A percentile compares a stretch with the other conserved stretches of the same genome.
Conservation (phyloP, 2,888 invertebrate species). For the Rhyacophila evoluta region DNA sequence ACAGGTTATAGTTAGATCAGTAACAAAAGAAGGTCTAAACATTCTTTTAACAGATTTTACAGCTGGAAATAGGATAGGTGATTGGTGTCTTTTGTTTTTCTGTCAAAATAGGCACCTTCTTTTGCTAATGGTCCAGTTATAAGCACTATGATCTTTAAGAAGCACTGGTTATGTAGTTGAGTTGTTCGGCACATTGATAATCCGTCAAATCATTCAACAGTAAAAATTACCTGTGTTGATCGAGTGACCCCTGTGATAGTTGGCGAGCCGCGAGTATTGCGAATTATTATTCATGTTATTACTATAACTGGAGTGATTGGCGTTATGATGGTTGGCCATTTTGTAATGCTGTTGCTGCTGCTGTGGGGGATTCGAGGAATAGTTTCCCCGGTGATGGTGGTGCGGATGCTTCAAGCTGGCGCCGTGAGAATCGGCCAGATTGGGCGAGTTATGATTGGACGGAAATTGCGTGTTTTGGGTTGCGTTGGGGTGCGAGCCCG, state of each 20-base stretch:
- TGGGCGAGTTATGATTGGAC: slow-evolving; percentile 62
- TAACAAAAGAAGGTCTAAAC: too few relatives aligned
- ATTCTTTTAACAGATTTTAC: too few relatives aligned
- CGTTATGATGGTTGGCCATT: slow-evolving; percentile 64
- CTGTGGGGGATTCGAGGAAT: slow-evolving; percentile 56
- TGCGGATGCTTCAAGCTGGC: slow-evolving; percentile 74
- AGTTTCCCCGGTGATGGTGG: slow-evolving; percentile 72
- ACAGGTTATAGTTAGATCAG: too few relatives aligned
- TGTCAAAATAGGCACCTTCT: too few relatives aligned
- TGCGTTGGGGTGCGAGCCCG: slow-evolving; percentile 87
- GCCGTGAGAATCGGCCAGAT: slow-evolving; percentile 67
- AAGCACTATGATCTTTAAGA: too few relatives aligned
- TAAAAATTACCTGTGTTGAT: slow-evolving; percentile 62
- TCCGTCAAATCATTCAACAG: slow-evolving; percentile 10
- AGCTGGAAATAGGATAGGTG: too few relatives aligned
- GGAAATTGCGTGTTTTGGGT: slow-evolving; percentile 67
- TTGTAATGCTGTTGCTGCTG: slow-evolving; percentile 64
- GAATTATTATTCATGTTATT: slow-evolving; percentile 65
- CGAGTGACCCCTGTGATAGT: slow-evolving; percentile 66
- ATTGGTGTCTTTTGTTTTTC: too few relatives aligned
- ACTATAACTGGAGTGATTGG: slow-evolving; percentile 53
- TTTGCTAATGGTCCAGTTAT: too few relatives aligned
- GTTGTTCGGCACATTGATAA: background rate
- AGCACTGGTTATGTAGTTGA: too few relatives aligned
- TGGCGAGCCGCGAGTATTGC: slow-evolving; percentile 69